phyloP scores from a whole-genome alignment of 2,797 vertebrate genomes.

The Alauda arvensis region DNA sequence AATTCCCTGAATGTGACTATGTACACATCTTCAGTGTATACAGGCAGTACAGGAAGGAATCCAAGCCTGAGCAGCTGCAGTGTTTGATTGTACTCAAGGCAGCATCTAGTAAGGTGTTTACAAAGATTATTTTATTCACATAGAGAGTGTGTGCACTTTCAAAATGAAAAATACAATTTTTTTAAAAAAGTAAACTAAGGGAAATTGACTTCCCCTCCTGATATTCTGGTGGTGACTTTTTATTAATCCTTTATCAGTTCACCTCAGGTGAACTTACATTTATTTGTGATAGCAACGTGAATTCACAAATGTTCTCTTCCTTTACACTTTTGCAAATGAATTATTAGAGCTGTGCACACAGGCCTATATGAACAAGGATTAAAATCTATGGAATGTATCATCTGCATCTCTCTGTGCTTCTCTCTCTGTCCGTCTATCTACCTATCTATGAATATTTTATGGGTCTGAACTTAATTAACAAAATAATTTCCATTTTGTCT shows the following conservation, averaged over 20 bases:
- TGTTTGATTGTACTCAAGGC: background rate
- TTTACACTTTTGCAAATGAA: background rate
- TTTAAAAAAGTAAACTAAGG: background rate
- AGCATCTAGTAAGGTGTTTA: background rate
- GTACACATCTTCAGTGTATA: background rate
- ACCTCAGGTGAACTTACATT: background rate
- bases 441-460: conserved; percentile 62
- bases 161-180: background rate
- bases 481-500: conserved; percentile 67
- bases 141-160: rapidly evolving
- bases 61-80: background rate
- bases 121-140: background rate
- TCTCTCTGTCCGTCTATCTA: conserved; percentile 5
- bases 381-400: conserved; percentile 4
- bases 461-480: conserved; percentile 69
- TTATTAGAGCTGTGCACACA: background rate
- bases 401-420: background rate
- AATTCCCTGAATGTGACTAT: background rate
- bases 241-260: background rate
- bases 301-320: background rate
- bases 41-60: background rate
- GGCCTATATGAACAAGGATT: background rate
- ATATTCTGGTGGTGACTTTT: background rate
- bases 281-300: background rate
- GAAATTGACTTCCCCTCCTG: rapidly evolving